Percentiles rank a stretch among this genome's conserved stretches.
Evolutionary conservation across 2,797 vertebrate genomes (phyloP).

Genomic region (Dipus sagitta): DNA sequence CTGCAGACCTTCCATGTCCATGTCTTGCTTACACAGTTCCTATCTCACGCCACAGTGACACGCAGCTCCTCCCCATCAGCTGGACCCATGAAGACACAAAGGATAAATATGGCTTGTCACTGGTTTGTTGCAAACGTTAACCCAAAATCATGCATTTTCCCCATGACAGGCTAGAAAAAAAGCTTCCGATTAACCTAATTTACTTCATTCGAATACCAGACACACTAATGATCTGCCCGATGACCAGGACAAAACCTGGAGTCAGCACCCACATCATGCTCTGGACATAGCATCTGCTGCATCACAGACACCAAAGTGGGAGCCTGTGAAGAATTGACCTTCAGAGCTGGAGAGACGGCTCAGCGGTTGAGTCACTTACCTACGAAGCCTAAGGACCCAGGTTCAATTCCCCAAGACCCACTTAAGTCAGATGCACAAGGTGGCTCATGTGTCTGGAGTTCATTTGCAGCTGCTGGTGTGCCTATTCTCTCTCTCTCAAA

Average conservation of each 20-base stretch:
- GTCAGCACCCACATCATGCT: background rate
- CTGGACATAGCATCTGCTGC: background rate
- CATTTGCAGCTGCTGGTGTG: too few species aligned
- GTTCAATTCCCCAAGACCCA: too few species aligned
- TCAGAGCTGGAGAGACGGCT: too few species aligned
- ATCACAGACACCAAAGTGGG: background rate
- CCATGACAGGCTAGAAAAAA: constrained; percentile 82
- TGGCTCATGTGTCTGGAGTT: too few species aligned
- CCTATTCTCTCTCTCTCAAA: too few species aligned
- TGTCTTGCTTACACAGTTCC: background rate
- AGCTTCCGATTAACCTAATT: constrained; percentile 80
- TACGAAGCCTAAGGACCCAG: too few species aligned
- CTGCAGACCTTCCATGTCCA: background rate
- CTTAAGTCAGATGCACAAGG: too few species aligned
- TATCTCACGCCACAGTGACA: background rate
- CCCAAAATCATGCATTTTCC: constrained; percentile 84
- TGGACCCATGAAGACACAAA: constrained; percentile 69
- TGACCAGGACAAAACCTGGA: constrained; percentile 62
- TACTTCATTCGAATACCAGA: constrained; percentile 76
- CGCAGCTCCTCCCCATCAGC: constrained; percentile 13
- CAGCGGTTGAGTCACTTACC: too few species aligned
- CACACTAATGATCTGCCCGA: constrained; percentile 66
- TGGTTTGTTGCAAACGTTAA: constrained; percentile 83
- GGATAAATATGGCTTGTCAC: constrained; percentile 77
- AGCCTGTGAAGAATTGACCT: background rate